Evolutionary conservation across 1,140 invertebrate genomes (phyloP).

Genomic region (Kradibia gibbosae): DNA sequence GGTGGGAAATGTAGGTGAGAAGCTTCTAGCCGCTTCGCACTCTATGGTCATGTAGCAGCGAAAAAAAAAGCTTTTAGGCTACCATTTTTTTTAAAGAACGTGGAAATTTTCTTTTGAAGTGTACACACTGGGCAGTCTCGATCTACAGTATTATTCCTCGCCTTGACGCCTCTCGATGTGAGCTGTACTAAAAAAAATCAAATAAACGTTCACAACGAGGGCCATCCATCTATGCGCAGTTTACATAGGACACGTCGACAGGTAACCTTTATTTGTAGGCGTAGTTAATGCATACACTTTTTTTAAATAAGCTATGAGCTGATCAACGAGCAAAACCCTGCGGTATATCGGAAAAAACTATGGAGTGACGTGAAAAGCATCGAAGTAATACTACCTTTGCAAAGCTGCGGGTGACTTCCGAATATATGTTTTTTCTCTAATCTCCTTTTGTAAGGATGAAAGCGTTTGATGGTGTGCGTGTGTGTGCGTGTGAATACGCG

Average conservation of each 20-base stretch:
- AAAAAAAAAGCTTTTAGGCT: no score
- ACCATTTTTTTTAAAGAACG: not conserved
- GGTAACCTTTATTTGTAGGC: constrained; percentile 26
- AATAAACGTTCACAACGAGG: constrained; percentile 1
- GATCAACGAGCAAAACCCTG: not conserved
- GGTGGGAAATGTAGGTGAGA: not conserved
- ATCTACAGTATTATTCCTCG: not conserved
- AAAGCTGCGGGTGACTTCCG: no score
- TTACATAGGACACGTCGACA: constrained; percentile 39
- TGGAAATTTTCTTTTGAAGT: not conserved
- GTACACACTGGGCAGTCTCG: no score
- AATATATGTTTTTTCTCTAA: no score
- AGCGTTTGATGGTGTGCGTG: no score
- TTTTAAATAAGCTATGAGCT: constrained; percentile 16
- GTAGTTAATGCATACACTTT: constrained; percentile 49
- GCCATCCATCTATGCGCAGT: constrained; percentile 21
- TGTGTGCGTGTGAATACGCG: no score
- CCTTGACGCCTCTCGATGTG: not conserved
- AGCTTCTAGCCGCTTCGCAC: not conserved
- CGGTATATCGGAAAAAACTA: not conserved
- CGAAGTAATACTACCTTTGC: no score
- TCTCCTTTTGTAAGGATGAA: no score
- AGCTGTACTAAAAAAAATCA: constrained; percentile 20
- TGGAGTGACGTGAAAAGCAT: not conserved
- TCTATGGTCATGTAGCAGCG: not conserved